These are phyloP conservation scores for Cephus nigrinus DNA, from an alignment of 2,888 invertebrate species.

Conservation along the genomic window DNA sequence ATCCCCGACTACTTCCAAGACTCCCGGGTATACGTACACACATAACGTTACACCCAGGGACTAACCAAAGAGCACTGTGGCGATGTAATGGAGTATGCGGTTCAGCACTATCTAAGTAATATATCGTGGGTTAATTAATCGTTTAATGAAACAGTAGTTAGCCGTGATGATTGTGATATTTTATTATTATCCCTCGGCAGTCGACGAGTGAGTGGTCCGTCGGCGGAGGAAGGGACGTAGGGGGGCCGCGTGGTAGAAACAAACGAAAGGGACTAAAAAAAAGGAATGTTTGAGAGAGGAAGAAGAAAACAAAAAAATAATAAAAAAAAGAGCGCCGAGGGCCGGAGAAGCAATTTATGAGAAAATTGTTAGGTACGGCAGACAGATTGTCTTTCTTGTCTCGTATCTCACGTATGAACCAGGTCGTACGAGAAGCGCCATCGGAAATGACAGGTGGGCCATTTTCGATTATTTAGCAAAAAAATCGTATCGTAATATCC, in stretches of 20 bases:
- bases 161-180: conserved; percentile 62
- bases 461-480: background rate
- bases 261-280: conserved; percentile 19
- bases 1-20: background rate
- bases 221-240: conserved; percentile 17
- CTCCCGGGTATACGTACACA: background rate
- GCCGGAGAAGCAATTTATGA: conserved; percentile 49
- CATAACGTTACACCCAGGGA: background rate
- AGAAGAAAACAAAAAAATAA: conserved; percentile 11
- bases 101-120: conserved; percentile 53
- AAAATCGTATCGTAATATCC: background rate
- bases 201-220: conserved; percentile 1
- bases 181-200: conserved; percentile 44
- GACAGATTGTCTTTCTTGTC: conserved; percentile 28
- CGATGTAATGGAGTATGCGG: conserved; percentile 23
- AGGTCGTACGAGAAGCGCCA: background rate
- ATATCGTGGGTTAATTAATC: conserved; percentile 63
- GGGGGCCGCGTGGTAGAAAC: conserved; percentile 6
- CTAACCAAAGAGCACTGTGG: background rate
- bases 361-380: conserved; percentile 39
- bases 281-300: background rate
- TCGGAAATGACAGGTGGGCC: background rate
- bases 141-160: conserved; percentile 64
- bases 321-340: conserved; percentile 22
- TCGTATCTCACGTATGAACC: conserved; percentile 15